phyloP scores from a whole-genome alignment of 2,113 vertebrate species.

The Lampris megalopsis region DNA sequence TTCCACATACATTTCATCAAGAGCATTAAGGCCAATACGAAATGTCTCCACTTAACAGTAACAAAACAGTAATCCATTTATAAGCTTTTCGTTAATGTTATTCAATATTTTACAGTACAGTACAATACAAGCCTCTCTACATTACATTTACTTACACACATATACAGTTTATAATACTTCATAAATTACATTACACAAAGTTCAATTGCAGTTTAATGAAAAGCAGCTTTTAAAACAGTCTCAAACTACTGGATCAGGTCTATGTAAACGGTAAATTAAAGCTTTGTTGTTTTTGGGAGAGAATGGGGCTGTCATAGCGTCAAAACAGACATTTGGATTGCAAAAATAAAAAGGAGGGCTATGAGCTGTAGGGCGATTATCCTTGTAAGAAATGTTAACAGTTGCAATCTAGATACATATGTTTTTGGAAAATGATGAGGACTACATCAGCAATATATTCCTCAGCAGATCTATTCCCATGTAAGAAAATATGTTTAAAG shows the following conservation, averaged over 20 bases:
- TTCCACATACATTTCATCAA: constrained; percentile 22
- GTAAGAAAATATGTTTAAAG: constrained; percentile 4
- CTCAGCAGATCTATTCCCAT: constrained; percentile 4
- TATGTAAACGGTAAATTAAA: constrained; percentile 67
- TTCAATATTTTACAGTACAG: constrained; percentile 64
- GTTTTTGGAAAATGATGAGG: background rate
- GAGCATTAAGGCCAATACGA: constrained; percentile 51
- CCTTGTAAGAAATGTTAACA: constrained; percentile 6
- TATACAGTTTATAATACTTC: constrained; percentile 51
- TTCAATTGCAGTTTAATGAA: constrained; percentile 59
- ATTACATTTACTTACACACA: constrained; percentile 68
- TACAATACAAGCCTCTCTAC: constrained; percentile 69
- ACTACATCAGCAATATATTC: background rate
- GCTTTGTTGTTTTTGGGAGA: constrained; percentile 59
- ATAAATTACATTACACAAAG: constrained; percentile 66
- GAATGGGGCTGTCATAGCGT: constrained; percentile 31
- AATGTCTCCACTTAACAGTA: constrained; percentile 52
- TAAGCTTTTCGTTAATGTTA: constrained; percentile 27
- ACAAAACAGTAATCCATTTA: constrained; percentile 43
- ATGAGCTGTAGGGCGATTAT: background rate
- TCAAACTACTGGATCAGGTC: constrained; percentile 51
- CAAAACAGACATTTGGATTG: constrained; percentile 16
- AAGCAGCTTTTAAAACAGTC: constrained; percentile 75
- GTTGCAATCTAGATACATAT: constrained; percentile 28
- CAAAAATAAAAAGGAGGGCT: background rate